Evolutionary conservation across 2,113 vertebrate genomes (phyloP), one percentile per base, ranked within the genome.

Genomic region (Chionis minor): DNA sequence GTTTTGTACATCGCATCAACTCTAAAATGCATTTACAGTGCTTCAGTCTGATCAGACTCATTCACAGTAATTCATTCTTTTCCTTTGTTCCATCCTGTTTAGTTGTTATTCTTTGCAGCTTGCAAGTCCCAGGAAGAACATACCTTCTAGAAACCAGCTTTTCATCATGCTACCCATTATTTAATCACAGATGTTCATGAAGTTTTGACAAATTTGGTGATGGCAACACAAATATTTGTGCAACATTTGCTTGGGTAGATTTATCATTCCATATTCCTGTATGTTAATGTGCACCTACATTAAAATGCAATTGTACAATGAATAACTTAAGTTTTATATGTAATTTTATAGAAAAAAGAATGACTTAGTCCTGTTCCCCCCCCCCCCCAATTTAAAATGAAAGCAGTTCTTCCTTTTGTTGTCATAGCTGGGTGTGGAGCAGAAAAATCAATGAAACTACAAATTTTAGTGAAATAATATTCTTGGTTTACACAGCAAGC

Each of bases 1-100:
- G 32, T 23, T 92, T 47, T 19, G 4, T 22, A 73, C 0, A 0
- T 40, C 2, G 0, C 40, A 73, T 38, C 51, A 49, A 54, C 7
- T 49, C 69, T 33, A 59, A 82, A 90, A 59, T 4, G 2, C 8
- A 20, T 42, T 78, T 62, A 66, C 8, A 54, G 38, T n/a, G n/a
- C 23, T 35, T 71, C 73, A 84, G n/a, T 15, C 42, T 70, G 23
- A 70, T 17, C 4, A 1, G 14, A 63, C 75, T 71, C 6, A 52
- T n/a, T 44, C 58, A 47, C 7, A 70, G 18, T 10, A 71, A 92
- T 72, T 42, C 23, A 82, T 63, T 67, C 8, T 45, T 80, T 56
- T 61, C 26, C 40, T 52, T 3, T 24, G 4, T 35, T 86, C 20
- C 14, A 77, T 13, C 30, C 33, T 47, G 22, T n/a, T 33, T 62